Percentiles rank a stretch among this genome's conserved stretches.
phyloP scores from a whole-genome alignment of 1,140 invertebrate species.

The Leptopilina clavipes region DNA sequence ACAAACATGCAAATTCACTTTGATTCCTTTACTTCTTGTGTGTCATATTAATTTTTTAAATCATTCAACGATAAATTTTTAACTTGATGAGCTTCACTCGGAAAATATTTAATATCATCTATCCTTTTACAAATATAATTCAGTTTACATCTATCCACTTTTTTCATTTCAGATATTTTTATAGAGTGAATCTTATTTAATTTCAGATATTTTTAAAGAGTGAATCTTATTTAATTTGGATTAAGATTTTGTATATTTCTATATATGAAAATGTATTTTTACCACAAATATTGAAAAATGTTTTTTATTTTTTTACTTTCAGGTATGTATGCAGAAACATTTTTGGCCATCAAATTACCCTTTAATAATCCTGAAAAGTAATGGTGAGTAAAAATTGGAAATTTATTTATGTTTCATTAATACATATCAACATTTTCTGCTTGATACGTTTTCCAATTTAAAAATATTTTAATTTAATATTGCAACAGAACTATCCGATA shows the following conservation, averaged over 20 bases:
- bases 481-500: too few relatives aligned
- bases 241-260: too few relatives aligned
- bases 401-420: too few relatives aligned
- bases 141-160: too few relatives aligned
- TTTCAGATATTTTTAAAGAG: too few relatives aligned
- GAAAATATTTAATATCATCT: slow-evolving; percentile 5
- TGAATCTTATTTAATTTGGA: too few relatives aligned
- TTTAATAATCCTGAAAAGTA: neutral
- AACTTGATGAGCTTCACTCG: neutral
- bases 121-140: too few relatives aligned
- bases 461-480: too few relatives aligned
- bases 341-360: neutral
- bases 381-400: neutral
- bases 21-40: neutral
- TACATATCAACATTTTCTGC: too few relatives aligned
- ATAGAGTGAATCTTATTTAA: too few relatives aligned
- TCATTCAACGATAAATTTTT: neutral
- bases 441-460: too few relatives aligned
- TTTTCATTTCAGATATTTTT: too few relatives aligned
- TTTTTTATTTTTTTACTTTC: neutral
- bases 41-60: neutral
- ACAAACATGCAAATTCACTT: neutral
- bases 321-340: neutral
- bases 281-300: neutral
- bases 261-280: neutral